phyloP scores from a whole-genome alignment of 2,888 invertebrate genomes.

The Thalpophila matura region DNA sequence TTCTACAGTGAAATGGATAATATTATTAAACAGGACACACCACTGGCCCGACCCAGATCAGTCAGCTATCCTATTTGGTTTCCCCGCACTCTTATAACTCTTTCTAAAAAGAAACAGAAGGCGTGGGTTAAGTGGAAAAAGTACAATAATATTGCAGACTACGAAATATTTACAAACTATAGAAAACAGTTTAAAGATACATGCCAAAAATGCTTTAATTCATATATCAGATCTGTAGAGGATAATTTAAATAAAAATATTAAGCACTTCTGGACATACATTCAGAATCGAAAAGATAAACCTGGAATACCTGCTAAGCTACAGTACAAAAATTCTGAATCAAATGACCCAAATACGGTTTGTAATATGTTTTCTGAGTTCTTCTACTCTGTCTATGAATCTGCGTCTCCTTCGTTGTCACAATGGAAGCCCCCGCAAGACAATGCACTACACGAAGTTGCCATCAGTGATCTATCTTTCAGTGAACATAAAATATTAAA shows the following conservation, averaged over 20 bases:
- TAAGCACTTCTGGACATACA: constrained; percentile 14
- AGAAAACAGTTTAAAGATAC: not conserved
- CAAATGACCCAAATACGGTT: not conserved
- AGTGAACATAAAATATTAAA: constrained; percentile 4
- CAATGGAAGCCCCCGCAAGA: not conserved
- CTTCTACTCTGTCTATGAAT: not conserved
- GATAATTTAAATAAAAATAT: not conserved
- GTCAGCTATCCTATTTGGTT: constrained; percentile 5
- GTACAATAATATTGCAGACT: not conserved
- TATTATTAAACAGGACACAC: not conserved
- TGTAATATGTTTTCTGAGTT: constrained; percentile 10
- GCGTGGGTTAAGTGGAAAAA: constrained; percentile 2
- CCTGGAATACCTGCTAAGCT: constrained; percentile 5
- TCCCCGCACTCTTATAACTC: not conserved
- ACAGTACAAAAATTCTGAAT: not conserved
- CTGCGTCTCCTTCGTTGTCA: not conserved
- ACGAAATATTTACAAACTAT: not conserved
- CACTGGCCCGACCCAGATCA: not conserved
- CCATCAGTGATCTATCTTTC: not conserved
- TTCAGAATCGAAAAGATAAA: constrained; percentile 1
- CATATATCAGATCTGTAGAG: constrained; percentile 8
- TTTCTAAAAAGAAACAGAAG: not conserved
- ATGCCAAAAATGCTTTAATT: constrained; percentile 3
- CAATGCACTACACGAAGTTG: not conserved
- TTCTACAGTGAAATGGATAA: not conserved